Conservation (phyloP, 2,797 vertebrate genomes). For the Diplodus sargus region DNA sequence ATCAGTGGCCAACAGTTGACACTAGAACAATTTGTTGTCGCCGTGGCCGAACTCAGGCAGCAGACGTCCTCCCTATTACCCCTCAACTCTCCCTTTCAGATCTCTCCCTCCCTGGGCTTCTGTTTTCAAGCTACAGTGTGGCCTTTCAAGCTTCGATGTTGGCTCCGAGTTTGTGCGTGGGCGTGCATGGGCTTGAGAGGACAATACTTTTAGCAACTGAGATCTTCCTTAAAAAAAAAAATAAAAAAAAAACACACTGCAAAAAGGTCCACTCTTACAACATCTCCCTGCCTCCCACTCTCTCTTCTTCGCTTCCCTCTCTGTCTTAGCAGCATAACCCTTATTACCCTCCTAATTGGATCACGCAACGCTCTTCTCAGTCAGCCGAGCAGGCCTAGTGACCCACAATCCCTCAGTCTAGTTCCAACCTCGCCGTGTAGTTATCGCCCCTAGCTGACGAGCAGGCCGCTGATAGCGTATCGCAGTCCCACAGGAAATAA, state of each 20-base stretch:
- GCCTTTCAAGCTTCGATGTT: conserved; percentile 51
- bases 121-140: conserved; percentile 40
- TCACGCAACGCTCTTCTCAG: conserved; percentile 64
- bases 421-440: conserved; percentile 45
- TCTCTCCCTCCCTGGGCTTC: conserved; percentile 26
- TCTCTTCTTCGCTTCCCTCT: conserved; percentile 29
- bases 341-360: conserved; percentile 77
- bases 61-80: conserved; percentile 44
- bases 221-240: conserved; percentile 29
- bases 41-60: conserved; percentile 52
- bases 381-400: conserved; percentile 53
- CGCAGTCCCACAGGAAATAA: conserved; percentile 58
- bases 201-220: conserved; percentile 57
- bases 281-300: conserved; percentile 41
- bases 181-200: conserved; percentile 43
- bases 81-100: conserved; percentile 33
- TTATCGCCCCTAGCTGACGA: conserved; percentile 57
- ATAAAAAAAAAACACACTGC: neutral
- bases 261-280: conserved; percentile 39
- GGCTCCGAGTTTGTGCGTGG: conserved; percentile 39
- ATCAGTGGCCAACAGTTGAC: conserved; percentile 70
- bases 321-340: conserved; percentile 64
- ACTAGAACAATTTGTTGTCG: conserved; percentile 74
- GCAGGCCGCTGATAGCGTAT: conserved; percentile 57
- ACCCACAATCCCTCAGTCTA: conserved; percentile 65